Evolutionary conservation across 2,113 vertebrate species (phyloP), one percentile per base, ranked within the genome.

Genomic region (Chrysemys picta): DNA sequence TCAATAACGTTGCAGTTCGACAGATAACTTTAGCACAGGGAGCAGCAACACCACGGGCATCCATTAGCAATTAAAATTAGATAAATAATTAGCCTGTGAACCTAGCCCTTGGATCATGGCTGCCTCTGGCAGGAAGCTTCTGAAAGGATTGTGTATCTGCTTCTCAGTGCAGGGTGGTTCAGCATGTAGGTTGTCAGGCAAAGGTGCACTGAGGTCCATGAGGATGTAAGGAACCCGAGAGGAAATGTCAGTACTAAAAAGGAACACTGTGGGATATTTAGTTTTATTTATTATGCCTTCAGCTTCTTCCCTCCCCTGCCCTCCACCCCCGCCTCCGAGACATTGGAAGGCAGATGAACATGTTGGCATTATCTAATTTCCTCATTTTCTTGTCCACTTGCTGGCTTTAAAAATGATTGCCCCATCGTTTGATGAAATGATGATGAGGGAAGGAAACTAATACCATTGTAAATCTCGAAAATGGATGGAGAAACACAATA

Each of bases 381-480:
- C 93, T 96, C 95, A 96, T 97, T 97, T 96, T 95, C 96, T 95
- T 91, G 96, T 94, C 97, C 95, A 83, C 93, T 94, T 95, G 89
- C 96, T 89, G 92, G 91, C 94, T 97, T 96, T 95, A 90, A 96
- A 88, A 97, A 96, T 94, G 80, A 97, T 97, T 94, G 95, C 96
- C 75, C 93, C 78, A 89, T 91, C 92, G 96, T 94, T 95, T 93
- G 90, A 94, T 95, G 96, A 97, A 96, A 96, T 79, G 95, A 97
- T 72, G 96, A 95, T 92, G 95, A 93, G 89, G 95, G 92, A 95
- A 97, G 93, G 69, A 96, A 95, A 92, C 95, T 95, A 95, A 96
- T 96, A 91, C 96, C 57, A 52, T 5, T 91, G 94, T 97, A 98
- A 97, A 97, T 97, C 97, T 97, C 96, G 72, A 91, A 91, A 97